Percentiles rank a stretch among this genome's conserved stretches.
These are phyloP conservation scores for Priapulus caudatus DNA, from an alignment of 2,888 invertebrate genomes.

Conservation along the genomic window DNA sequence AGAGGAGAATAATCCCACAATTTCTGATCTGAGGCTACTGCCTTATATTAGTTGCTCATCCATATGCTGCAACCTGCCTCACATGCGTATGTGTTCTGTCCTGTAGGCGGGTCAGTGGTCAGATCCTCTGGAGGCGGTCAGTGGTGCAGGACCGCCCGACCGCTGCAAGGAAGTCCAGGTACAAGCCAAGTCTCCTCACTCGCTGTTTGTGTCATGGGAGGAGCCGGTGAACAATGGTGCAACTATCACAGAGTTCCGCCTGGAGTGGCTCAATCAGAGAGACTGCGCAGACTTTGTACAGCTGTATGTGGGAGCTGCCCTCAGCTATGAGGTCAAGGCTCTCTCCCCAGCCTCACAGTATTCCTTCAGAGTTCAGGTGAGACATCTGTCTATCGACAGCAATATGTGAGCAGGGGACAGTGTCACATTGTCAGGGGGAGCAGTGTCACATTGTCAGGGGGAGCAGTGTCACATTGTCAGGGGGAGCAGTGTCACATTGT, in stretches of 20 bases:
- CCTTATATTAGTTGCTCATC: no score
- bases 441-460: no score
- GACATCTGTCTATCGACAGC: no score
- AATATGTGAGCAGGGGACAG: no score
- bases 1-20: no score
- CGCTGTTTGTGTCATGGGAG: slow-evolving; percentile 56
- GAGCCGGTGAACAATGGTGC: slow-evolving; percentile 69
- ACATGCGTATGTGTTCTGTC: no score
- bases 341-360: slow-evolving; percentile 66
- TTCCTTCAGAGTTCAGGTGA: slow-evolving; percentile 57
- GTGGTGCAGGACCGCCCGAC: slow-evolving; percentile 69
- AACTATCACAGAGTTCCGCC: slow-evolving; percentile 60
- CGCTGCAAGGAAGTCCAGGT: slow-evolving; percentile 51
- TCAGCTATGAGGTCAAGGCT: slow-evolving; percentile 53
- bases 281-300: slow-evolving; percentile 9
- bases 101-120: slow-evolving; percentile 63
- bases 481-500: no score
- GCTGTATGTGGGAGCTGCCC: slow-evolving; percentile 14
- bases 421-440: no score
- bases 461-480: no score
- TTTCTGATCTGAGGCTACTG: no score
- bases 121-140: slow-evolving; percentile 54
- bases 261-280: slow-evolving; percentile 44
- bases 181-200: slow-evolving; percentile 52
- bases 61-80: no score